These are phyloP conservation scores for Apostichopus parvimensis DNA, from an alignment of 35 echinoderm and acorn worm species.

Conservation along the genomic window DNA sequence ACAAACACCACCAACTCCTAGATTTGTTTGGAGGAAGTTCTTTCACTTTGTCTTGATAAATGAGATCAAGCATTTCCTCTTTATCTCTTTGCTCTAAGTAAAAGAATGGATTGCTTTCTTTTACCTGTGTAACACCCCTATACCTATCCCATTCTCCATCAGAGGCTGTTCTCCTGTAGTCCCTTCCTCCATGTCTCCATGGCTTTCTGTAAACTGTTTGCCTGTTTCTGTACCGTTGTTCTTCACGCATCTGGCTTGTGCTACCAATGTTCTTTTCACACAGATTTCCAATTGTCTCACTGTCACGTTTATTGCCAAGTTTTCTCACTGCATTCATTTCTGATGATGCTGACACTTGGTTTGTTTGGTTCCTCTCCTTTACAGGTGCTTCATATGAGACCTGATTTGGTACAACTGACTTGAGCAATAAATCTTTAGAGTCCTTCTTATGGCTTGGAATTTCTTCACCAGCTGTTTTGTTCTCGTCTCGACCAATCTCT, in stretches of 20 bases:
- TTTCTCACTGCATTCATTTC: background rate
- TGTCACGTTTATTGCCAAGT: background rate
- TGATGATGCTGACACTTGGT: background rate
- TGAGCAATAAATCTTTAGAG: background rate
- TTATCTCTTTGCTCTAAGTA: background rate
- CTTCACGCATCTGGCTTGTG: background rate
- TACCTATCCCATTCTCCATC: constrained; percentile 46
- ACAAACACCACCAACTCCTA: constrained; percentile 22
- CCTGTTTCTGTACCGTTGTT: background rate
- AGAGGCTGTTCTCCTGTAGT: constrained; percentile 29
- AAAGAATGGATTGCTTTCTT: constrained; percentile 49
- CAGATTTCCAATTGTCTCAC: background rate
- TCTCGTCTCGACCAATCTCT: background rate
- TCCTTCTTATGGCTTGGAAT: background rate
- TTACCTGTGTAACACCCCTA: constrained; percentile 41
- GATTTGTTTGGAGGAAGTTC: background rate
- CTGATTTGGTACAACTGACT: background rate
- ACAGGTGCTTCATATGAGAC: background rate
- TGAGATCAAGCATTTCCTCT: constrained; percentile 16
- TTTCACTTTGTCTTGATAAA: background rate
- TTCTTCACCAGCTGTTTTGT: background rate
- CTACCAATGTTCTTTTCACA: background rate
- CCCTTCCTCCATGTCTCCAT: background rate
- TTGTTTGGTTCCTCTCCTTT: background rate
- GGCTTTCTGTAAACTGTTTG: background rate